Conservation (phyloP, 2,113 vertebrate genomes). For the Natator depressus region DNA sequence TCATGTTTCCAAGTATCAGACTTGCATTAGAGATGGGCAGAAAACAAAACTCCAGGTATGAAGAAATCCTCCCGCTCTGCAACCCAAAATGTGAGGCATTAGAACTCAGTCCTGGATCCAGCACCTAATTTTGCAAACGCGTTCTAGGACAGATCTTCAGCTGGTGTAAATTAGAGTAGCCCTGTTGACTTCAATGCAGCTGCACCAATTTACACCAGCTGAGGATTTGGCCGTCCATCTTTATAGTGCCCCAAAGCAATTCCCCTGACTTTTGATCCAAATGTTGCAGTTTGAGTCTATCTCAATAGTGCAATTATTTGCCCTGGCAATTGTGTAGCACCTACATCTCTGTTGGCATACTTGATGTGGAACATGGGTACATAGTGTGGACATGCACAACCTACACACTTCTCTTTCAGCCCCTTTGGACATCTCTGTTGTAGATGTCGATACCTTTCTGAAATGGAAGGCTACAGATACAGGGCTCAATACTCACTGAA, state of each 20-base stretch:
- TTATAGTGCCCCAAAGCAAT: neutral
- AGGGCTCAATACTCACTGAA: neutral
- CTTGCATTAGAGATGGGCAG: neutral
- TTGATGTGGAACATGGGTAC: neutral
- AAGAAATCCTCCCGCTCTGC: neutral
- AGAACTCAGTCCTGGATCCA: neutral
- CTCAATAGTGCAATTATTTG: neutral
- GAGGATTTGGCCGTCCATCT: neutral
- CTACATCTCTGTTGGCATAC: neutral
- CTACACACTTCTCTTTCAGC: neutral
- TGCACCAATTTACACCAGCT: neutral
- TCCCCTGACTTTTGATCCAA: neutral
- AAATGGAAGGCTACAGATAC: neutral
- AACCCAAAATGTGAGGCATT: neutral
- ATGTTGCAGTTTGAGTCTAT: neutral
- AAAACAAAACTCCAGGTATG: neutral
- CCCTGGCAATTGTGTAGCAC: neutral
- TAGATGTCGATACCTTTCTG: neutral
- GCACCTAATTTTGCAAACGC: neutral
- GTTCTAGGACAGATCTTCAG: neutral
- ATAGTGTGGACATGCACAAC: neutral
- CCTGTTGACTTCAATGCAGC: neutral
- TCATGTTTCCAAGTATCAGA: neutral
- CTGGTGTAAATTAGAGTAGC: neutral
- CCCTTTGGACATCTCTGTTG: neutral